Evolutionary conservation across 1,140 invertebrate species (phyloP).

Genomic region (Marisa cornuarietis): DNA sequence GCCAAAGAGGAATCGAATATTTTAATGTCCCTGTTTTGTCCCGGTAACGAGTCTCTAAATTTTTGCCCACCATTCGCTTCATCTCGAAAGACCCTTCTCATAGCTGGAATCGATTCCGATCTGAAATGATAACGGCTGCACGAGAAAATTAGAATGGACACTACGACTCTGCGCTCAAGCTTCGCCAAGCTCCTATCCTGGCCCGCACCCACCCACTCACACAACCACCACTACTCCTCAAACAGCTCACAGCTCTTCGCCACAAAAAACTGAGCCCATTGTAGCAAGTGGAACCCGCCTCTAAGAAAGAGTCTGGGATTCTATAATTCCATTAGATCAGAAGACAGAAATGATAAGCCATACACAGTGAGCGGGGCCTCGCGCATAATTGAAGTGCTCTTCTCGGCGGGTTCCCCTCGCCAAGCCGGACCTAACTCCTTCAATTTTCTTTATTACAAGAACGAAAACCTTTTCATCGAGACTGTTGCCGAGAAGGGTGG

Average conservation of each 20-base stretch:
- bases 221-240: no score
- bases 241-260: no score
- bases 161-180: not conserved
- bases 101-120: slow-evolving; percentile 2
- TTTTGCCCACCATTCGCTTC: not conserved
- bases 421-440: slow-evolving; percentile 6
- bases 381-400: slow-evolving; percentile 3
- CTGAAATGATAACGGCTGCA: slow-evolving; percentile 10
- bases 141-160: slow-evolving; percentile 3
- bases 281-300: no score
- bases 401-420: not conserved
- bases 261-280: no score
- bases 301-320: not conserved
- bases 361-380: slow-evolving; percentile 1
- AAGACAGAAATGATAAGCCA: slow-evolving; percentile 4
- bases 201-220: no score
- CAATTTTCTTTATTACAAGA: slow-evolving; percentile 13
- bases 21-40: slow-evolving; percentile 23
- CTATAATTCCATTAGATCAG: slow-evolving; percentile 12
- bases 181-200: no score
- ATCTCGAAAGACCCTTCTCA: not conserved
- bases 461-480: slow-evolving; percentile 1
- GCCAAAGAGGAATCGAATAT: slow-evolving; percentile 25
- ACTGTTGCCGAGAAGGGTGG: no score
- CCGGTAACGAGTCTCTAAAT: slow-evolving; percentile 1